These are phyloP conservation scores for Timema podura DNA, from an alignment of 2,888 invertebrate species.

Conservation along the genomic window DNA sequence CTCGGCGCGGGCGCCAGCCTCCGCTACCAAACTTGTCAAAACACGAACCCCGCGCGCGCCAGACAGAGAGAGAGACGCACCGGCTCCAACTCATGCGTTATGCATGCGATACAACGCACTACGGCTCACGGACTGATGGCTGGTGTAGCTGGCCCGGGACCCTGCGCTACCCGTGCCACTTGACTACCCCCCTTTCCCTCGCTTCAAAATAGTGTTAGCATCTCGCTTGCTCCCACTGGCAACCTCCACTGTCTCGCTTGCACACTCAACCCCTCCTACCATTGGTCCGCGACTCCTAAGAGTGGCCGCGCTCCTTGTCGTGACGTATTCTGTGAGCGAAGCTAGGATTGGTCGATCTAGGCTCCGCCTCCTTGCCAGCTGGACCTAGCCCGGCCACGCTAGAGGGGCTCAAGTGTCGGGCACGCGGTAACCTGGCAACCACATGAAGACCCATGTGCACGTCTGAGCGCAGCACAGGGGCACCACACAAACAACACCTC, in stretches of 20 bases:
- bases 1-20: slow-evolving; percentile 25
- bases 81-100: slow-evolving; percentile 53
- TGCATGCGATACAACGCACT: slow-evolving; percentile 49
- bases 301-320: no score
- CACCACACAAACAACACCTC: no score
- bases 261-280: slow-evolving; percentile 37
- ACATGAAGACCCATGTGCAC: no score
- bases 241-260: slow-evolving; percentile 44
- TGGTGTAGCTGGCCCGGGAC: slow-evolving; percentile 15
- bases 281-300: no score
- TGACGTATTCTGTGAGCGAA: no score
- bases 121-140: slow-evolving; percentile 33
- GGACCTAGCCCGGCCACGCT: not conserved
- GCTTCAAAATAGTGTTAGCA: not conserved
- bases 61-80: slow-evolving; percentile 18
- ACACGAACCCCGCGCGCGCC: slow-evolving; percentile 25
- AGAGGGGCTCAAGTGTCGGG: no score
- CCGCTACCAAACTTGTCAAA: slow-evolving; percentile 19
- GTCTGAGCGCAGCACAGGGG: no score
- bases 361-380: slow-evolving; percentile 20
- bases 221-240: slow-evolving; percentile 42
- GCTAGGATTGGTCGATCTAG: slow-evolving; percentile 2
- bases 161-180: not conserved
- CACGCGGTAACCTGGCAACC: no score
- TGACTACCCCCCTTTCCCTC: slow-evolving; percentile 14